phyloP scores from a whole-genome alignment of 2,888 invertebrate species.

The Actias luna region DNA sequence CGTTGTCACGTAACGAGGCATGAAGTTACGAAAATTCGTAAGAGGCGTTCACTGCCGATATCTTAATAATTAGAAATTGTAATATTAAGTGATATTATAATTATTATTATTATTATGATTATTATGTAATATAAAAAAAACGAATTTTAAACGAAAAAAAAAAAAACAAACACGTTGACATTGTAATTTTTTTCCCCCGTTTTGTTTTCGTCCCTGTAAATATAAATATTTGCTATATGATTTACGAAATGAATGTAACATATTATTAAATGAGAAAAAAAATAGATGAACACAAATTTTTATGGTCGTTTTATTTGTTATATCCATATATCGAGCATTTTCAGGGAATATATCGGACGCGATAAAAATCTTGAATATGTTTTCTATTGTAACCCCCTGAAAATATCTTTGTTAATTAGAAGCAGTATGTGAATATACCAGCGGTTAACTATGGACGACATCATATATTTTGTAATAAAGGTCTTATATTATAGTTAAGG shows the following conservation, averaged over 20 bases:
- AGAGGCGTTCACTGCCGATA: slow-evolving; percentile 57
- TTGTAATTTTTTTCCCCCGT: slow-evolving; percentile 67
- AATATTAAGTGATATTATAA: slow-evolving; percentile 73
- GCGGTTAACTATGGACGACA: no score
- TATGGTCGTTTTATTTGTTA: slow-evolving; percentile 59
- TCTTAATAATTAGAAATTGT: slow-evolving; percentile 67
- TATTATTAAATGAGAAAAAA: slow-evolving; percentile 76
- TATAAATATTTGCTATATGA: slow-evolving; percentile 80
- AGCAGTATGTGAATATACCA: no score
- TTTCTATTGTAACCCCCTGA: no score
- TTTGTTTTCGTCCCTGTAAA: slow-evolving; percentile 79
- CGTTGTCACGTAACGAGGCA: no score
- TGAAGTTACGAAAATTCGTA: slow-evolving; percentile 63
- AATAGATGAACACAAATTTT: slow-evolving; percentile 80
- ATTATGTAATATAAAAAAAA: slow-evolving; percentile 74
- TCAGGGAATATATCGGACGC: no score
- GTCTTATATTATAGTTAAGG: no score
- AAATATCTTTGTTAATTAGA: no score
- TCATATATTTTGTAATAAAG: no score
- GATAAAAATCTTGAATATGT: no score
- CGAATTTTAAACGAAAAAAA: slow-evolving; percentile 77
- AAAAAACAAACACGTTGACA: slow-evolving; percentile 55
- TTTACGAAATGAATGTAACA: slow-evolving; percentile 81
- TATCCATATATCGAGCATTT: no score
- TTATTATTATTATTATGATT: slow-evolving; percentile 49